Percentiles rank a stretch among this genome's conserved stretches.
phyloP scores from a whole-genome alignment of 2,113 vertebrate genomes.

The Nothocercus nigrocapillus region DNA sequence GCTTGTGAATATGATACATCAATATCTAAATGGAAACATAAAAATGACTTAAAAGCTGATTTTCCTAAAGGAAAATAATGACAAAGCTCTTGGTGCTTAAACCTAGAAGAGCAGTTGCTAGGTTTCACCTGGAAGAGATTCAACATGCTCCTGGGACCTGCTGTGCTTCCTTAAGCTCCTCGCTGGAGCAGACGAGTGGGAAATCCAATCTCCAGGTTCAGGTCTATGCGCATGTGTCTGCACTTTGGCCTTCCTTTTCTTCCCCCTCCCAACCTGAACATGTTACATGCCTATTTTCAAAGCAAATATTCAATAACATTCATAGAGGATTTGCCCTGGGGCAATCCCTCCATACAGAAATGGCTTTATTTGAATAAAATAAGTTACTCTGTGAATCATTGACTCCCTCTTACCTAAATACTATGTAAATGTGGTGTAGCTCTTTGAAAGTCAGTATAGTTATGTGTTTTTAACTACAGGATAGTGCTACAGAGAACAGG shows the following conservation, averaged over 20 bases:
- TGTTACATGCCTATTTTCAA: neutral
- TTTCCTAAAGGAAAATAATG: neutral
- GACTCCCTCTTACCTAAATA: neutral
- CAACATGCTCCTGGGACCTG: neutral
- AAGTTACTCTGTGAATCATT: neutral
- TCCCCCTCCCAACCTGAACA: fast-evolving
- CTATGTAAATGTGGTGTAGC: neutral
- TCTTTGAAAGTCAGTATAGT: neutral
- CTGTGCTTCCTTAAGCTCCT: neutral
- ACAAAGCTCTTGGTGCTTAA: neutral
- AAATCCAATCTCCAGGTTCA: neutral
- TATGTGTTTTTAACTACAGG: neutral
- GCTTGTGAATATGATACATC: neutral
- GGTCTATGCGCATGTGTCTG: fast-evolving
- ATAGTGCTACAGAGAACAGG: neutral
- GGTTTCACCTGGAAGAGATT: neutral
- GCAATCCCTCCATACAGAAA: neutral
- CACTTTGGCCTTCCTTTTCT: neutral
- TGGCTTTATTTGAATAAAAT: neutral
- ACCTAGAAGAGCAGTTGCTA: neutral
- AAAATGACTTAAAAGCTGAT: neutral
- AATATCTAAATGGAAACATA: neutral
- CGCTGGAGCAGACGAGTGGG: neutral
- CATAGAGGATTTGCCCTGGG: neutral
- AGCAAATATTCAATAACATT: neutral